Evolutionary conservation across 1,140 invertebrate genomes (phyloP).

Genomic region (Adelges cooleyi): DNA sequence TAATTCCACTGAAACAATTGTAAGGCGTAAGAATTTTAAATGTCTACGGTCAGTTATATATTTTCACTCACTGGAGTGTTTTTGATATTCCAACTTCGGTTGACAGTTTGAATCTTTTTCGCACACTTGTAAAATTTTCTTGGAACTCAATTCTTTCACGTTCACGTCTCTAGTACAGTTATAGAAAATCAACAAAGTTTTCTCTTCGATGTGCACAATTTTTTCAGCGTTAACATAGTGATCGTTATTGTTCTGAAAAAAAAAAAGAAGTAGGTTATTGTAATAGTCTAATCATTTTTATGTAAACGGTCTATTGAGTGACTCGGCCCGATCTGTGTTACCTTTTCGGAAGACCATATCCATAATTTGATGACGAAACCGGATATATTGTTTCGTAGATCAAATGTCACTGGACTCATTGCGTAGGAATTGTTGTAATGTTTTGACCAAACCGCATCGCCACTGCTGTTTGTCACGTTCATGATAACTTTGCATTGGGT

Average conservation of each 20-base stretch:
- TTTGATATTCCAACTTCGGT: conserved; percentile 7
- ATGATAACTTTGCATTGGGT: not conserved
- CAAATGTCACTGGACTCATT: conserved; percentile 11
- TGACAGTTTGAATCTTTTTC: not conserved
- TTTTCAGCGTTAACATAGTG: not conserved
- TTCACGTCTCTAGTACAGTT: not conserved
- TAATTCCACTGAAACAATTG: not conserved
- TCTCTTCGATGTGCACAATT: not conserved
- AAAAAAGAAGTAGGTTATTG: not conserved
- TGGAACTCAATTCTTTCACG: conserved; percentile 1
- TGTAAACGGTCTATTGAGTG: too few species aligned
- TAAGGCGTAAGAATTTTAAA: too few species aligned
- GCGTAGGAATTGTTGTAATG: not conserved
- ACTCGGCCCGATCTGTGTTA: not conserved
- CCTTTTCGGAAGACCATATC: not conserved
- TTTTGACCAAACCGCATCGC: not conserved
- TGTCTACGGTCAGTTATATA: not conserved
- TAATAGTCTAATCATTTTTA: too few species aligned
- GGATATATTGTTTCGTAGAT: conserved; percentile 6
- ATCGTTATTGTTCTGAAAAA: not conserved
- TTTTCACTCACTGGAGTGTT: not conserved
- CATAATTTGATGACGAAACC: conserved; percentile 8
- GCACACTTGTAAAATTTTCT: conserved; percentile 8
- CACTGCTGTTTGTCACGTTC: not conserved
- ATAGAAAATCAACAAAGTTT: not conserved